Conservation (phyloP, 2,797 vertebrate genomes). For the Parauchenoglanis punctatus region DNA sequence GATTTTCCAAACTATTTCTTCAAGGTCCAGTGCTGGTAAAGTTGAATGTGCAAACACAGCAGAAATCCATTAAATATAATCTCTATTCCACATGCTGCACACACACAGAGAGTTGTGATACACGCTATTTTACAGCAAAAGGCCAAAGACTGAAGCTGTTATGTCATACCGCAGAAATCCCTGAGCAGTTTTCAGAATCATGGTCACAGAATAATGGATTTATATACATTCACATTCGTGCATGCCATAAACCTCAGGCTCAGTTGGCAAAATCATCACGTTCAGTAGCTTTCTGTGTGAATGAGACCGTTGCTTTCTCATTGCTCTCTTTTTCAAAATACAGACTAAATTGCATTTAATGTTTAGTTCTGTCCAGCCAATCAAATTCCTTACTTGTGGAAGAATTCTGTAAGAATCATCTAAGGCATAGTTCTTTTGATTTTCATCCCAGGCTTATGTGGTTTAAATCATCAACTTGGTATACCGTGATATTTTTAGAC, state of each 20-base stretch:
- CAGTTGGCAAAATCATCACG: not conserved
- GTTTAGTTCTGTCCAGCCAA: not conserved
- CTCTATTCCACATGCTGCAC: not conserved
- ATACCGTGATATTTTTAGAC: not conserved
- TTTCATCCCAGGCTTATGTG: not conserved
- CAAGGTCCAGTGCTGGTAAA: not conserved
- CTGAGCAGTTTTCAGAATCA: not conserved
- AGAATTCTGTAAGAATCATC: not conserved
- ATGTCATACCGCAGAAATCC: not conserved
- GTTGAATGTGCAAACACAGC: not conserved
- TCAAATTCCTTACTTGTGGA: not conserved
- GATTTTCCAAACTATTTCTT: constrained; percentile 7
- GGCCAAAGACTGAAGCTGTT: not conserved
- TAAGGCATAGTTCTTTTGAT: not conserved
- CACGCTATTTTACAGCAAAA: not conserved
- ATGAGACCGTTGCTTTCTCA: not conserved
- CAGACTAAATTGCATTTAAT: not conserved
- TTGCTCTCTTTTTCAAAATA: not conserved
- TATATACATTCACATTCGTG: not conserved
- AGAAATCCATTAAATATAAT: not conserved
- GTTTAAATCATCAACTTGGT: not conserved
- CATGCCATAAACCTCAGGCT: not conserved
- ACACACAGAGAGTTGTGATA: not conserved
- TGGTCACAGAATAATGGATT: not conserved
- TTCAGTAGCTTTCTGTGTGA: not conserved